A percentile compares a stretch with the other conserved stretches of the same genome.
Evolutionary conservation across 2,888 invertebrate genomes (phyloP).

Genomic region (Troides helena): DNA sequence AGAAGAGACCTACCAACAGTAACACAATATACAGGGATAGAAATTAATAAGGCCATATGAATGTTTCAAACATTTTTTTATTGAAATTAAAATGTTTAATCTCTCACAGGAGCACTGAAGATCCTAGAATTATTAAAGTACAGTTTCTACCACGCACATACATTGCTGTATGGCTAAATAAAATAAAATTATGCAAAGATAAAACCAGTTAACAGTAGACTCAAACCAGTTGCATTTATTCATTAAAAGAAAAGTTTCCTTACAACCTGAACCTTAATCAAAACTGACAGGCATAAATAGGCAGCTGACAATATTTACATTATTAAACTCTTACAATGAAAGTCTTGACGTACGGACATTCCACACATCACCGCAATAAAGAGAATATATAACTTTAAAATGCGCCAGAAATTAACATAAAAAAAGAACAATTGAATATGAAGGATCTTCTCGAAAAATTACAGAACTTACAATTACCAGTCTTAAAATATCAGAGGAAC

Average conservation of each 20-base stretch:
- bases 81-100: constrained; percentile 56
- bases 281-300: neutral
- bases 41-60: neutral
- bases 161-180: constrained; percentile 9
- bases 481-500: constrained; percentile 40
- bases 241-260: constrained; percentile 2
- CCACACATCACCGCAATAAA: neutral
- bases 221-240: constrained; percentile 9
- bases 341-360: neutral
- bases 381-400: constrained; percentile 10
- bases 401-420: constrained; percentile 8
- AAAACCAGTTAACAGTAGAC: neutral
- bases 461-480: constrained; percentile 42
- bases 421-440: too few species aligned
- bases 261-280: constrained; percentile 3
- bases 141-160: constrained; percentile 22
- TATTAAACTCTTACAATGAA: constrained; percentile 15
- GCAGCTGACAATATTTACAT: constrained; percentile 16
- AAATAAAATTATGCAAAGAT: constrained; percentile 18
- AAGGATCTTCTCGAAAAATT: neutral
- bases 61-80: constrained; percentile 51
- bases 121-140: constrained; percentile 29
- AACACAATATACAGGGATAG: too few species aligned
- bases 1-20: too few species aligned
- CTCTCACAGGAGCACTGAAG: constrained; percentile 43